Conservation (phyloP, 2,113 vertebrate species). For the Rhinopomastus cyanomelas region DNA sequence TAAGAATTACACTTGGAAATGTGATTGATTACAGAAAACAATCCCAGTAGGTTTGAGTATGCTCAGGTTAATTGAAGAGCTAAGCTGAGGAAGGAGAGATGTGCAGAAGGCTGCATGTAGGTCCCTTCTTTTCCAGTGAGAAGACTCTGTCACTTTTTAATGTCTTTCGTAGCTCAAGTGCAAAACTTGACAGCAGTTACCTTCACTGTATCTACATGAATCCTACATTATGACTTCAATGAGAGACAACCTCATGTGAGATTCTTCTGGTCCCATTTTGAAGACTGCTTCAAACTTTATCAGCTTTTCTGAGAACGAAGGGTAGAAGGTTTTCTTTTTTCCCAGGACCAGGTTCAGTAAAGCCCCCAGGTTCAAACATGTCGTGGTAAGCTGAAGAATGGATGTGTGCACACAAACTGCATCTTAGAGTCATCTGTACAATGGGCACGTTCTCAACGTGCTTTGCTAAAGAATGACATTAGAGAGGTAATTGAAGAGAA, state of each 20-base stretch:
- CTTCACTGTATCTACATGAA: slow-evolving; percentile 6
- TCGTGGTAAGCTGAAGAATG: background rate
- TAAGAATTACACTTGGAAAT: slow-evolving; percentile 14
- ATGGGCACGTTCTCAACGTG: background rate
- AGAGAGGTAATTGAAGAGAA: background rate
- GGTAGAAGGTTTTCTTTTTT: background rate
- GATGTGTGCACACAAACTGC: background rate
- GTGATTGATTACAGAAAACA: background rate
- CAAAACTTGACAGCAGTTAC: slow-evolving; percentile 27
- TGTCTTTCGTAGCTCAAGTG: slow-evolving; percentile 19
- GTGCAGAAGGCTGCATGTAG: background rate
- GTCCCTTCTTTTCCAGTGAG: background rate
- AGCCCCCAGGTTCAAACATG: background rate
- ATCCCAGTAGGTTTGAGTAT: background rate
- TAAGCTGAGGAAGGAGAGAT: background rate
- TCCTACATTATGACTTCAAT: slow-evolving; percentile 4
- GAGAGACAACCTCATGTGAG: background rate
- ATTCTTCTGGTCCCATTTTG: slow-evolving; percentile 43
- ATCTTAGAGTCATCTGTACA: background rate
- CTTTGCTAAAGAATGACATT: background rate
- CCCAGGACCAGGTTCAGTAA: background rate
- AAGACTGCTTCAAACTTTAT: slow-evolving; percentile 38
- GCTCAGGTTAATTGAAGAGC: slow-evolving; percentile 14
- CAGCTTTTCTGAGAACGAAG: background rate
- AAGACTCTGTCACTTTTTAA: background rate